These are phyloP conservation scores for Morphnarchus princeps DNA, from an alignment of 2,113 vertebrate species.

Conservation along the genomic window DNA sequence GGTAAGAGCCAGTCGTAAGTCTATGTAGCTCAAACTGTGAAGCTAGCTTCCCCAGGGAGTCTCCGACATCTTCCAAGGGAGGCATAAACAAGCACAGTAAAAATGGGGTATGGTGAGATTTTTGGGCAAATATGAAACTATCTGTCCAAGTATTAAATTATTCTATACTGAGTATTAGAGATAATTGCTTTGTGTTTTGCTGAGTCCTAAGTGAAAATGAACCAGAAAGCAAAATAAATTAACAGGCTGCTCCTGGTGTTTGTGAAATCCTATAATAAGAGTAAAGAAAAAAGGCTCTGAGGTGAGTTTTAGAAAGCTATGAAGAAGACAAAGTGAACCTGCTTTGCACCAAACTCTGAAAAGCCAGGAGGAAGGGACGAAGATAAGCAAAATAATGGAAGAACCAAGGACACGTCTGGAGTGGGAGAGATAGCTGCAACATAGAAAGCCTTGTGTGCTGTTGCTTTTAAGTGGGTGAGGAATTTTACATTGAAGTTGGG, in stretches of 20 bases:
- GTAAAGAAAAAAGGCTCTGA: not conserved
- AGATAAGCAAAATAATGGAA: not conserved
- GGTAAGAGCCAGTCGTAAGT: conserved; percentile 33
- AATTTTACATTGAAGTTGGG: not conserved
- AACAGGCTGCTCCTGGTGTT: not conserved
- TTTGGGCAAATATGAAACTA: not conserved
- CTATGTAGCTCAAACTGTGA: conserved; percentile 4
- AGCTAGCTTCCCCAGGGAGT: conserved; percentile 22
- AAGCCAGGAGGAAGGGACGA: not conserved
- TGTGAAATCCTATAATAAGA: not conserved
- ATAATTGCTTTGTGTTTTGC: not conserved
- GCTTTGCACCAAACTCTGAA: not conserved
- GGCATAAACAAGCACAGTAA: conserved; percentile 5
- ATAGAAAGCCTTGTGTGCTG: not conserved
- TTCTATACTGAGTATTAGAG: not conserved
- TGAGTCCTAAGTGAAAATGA: not conserved
- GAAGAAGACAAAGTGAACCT: not conserved
- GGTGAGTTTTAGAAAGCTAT: not conserved
- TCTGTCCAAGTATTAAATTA: not conserved
- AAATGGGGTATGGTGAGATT: not conserved
- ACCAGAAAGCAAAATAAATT: not conserved
- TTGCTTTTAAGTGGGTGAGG: not conserved
- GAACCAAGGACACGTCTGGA: not conserved
- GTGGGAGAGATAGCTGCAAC: not conserved
- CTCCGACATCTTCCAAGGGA: not conserved